Percentiles rank a stretch among this genome's conserved stretches.
These are phyloP conservation scores for Platycercus adscitus DNA, from an alignment of 2,113 vertebrate genomes.

Conservation along the genomic window DNA sequence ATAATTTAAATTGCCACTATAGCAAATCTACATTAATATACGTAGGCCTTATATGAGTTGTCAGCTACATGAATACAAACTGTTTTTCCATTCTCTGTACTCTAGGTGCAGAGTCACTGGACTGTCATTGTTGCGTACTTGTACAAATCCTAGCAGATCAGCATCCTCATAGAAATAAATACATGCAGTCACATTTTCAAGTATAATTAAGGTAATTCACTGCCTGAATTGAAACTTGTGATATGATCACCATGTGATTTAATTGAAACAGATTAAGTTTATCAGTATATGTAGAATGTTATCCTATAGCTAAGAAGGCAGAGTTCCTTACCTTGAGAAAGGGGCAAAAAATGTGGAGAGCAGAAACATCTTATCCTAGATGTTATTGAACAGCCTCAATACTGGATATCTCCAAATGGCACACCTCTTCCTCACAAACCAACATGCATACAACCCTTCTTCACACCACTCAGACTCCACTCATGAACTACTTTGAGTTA, in stretches of 20 bases:
- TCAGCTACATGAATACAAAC: neutral
- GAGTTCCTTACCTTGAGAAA: neutral
- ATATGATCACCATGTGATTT: neutral
- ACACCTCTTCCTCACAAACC: neutral
- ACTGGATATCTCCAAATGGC: neutral
- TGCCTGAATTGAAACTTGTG: neutral
- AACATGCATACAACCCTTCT: neutral
- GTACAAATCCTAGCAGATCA: neutral
- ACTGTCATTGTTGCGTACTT: neutral
- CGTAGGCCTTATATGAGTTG: neutral
- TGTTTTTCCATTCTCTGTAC: neutral
- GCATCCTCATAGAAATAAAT: neutral
- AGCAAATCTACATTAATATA: neutral
- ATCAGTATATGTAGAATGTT: neutral
- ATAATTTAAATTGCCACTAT: neutral
- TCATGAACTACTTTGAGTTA: fast-evolving
- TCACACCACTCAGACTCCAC: neutral
- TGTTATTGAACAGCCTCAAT: neutral
- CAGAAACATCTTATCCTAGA: neutral
- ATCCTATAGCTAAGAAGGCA: neutral
- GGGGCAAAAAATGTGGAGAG: neutral
- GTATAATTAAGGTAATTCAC: neutral
- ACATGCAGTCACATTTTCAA: neutral
- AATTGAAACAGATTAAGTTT: neutral
- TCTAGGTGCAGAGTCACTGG: neutral